These are phyloP conservation scores for Petrocephalus microphthalmus DNA, from an alignment of 2,113 vertebrate genomes.

Conservation along the genomic window DNA sequence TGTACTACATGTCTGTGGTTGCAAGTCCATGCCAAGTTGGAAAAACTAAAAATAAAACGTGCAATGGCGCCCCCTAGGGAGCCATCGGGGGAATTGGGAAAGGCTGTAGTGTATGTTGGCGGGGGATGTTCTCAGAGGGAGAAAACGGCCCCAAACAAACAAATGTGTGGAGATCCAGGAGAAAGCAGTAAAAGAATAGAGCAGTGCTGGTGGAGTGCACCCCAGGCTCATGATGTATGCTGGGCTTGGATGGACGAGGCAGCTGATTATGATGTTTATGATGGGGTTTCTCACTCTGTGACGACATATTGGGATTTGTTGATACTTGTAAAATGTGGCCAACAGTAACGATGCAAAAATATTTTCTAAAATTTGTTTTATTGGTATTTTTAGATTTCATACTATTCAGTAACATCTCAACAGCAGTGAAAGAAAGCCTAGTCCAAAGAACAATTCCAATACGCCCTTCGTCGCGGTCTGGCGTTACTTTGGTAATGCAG, in stretches of 20 bases:
- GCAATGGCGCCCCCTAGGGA: background rate
- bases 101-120: background rate
- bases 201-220: background rate
- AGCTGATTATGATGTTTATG: background rate
- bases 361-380: background rate
- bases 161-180: background rate
- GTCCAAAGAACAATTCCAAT: background rate
- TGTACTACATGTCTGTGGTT: background rate
- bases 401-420: background rate
- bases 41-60: background rate
- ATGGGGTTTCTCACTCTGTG: background rate
- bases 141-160: background rate
- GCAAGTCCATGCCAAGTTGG: background rate
- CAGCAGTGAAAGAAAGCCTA: background rate
- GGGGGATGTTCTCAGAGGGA: background rate
- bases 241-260: too few species aligned
- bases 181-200: background rate
- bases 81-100: background rate
- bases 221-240: background rate
- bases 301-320: background rate
- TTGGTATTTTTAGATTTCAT: background rate
- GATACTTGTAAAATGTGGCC: background rate
- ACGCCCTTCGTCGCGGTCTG: background rate
- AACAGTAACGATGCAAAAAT: background rate
- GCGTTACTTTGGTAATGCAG: background rate